Evolutionary conservation across 2,888 invertebrate species (phyloP).

Genomic region (Volucella zonaria): DNA sequence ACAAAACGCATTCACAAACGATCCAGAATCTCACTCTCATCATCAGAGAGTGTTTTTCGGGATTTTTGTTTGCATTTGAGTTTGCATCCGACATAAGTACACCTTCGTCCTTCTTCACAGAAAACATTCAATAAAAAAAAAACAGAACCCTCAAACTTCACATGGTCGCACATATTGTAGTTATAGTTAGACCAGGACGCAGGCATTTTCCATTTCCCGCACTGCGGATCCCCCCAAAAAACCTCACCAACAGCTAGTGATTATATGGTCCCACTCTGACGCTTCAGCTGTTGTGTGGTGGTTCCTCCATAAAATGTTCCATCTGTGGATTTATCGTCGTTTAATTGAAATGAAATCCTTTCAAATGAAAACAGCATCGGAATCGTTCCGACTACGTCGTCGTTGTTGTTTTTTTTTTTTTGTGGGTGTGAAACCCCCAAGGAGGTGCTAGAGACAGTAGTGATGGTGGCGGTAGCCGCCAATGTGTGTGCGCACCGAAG

Average conservation of each 20-base stretch:
- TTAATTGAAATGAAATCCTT: constrained; percentile 65
- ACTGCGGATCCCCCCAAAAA: not conserved
- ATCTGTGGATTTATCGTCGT: constrained; percentile 47
- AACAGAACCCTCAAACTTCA: too few relatives aligned
- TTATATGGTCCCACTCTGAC: constrained; percentile 35
- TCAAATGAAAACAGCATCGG: constrained; percentile 9
- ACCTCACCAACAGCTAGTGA: constrained; percentile 15
- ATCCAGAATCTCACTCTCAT: too few relatives aligned
- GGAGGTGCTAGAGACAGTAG: not conserved
- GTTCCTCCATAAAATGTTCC: constrained; percentile 25
- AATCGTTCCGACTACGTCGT: too few relatives aligned
- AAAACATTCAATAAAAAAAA: too few relatives aligned
- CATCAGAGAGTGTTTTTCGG: too few relatives aligned
- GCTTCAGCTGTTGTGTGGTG: constrained; percentile 10
- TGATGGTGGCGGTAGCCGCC: too few relatives aligned
- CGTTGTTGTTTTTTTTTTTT: not conserved
- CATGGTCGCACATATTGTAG: too few relatives aligned
- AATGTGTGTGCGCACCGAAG: constrained; percentile 26
- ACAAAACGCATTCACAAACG: too few relatives aligned
- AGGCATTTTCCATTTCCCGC: not conserved
- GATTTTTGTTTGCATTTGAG: too few relatives aligned
- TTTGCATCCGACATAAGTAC: too few relatives aligned
- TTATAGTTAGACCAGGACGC: not conserved
- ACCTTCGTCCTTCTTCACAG: too few relatives aligned
- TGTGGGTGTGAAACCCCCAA: not conserved